A percentile compares a stretch with the other conserved stretches of the same genome.
phyloP scores from a whole-genome alignment of 2,113 vertebrate species.

The Hippolais icterina region DNA sequence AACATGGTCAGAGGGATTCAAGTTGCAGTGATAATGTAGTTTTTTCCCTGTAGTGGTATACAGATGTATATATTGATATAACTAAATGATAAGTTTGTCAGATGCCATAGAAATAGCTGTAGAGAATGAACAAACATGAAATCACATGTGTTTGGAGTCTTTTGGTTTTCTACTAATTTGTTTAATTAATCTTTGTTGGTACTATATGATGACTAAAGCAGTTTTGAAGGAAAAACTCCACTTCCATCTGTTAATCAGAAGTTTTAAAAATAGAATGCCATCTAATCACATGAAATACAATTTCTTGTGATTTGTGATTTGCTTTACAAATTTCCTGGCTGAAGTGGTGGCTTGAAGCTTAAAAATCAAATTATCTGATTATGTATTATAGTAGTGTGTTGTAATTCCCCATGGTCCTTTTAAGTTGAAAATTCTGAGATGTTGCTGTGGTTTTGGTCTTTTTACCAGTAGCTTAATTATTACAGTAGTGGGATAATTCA shows the following conservation, averaged over 20 bases:
- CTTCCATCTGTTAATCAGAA: constrained; percentile 33
- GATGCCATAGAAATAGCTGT: background rate
- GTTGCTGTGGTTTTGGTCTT: background rate
- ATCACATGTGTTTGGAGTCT: accelerated
- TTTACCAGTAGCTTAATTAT: background rate
- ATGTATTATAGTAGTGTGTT: background rate
- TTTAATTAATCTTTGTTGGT: constrained; percentile 15
- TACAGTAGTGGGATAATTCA: background rate
- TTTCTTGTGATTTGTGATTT: constrained; percentile 3
- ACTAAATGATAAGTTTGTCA: background rate
- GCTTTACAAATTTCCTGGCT: constrained; percentile 24
- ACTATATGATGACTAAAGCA: background rate
- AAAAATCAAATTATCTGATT: background rate
- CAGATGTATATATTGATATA: background rate
- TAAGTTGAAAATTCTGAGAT: background rate
- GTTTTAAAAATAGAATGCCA: constrained; percentile 1
- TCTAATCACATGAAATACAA: constrained; percentile 8
- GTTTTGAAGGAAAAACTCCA: background rate
- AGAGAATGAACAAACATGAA: background rate
- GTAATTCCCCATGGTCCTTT: background rate
- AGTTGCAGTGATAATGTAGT: background rate
- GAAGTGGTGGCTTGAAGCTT: constrained; percentile 3
- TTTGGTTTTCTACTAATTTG: background rate
- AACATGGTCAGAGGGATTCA: background rate
- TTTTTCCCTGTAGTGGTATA: background rate